Evolutionary conservation across 2,888 invertebrate genomes (phyloP).

Genomic region (Mesochorus sp.): DNA sequence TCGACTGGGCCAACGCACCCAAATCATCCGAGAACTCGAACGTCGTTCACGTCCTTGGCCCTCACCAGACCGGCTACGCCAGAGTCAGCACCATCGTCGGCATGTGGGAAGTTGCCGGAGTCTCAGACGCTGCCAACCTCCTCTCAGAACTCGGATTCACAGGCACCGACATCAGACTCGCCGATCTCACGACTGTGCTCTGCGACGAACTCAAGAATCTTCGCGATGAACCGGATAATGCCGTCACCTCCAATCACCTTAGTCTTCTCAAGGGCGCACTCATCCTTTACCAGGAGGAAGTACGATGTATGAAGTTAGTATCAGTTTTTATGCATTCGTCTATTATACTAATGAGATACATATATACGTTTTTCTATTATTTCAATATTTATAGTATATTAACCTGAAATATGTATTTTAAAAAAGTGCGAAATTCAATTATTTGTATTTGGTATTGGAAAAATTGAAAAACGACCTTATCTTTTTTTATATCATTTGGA

Average conservation of each 20-base stretch:
- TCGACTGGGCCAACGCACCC: constrained; percentile 70
- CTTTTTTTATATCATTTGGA: no score
- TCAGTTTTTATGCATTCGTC: no score
- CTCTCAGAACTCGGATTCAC: constrained; percentile 88
- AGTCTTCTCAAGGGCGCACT: constrained; percentile 86
- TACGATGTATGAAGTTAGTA: constrained; percentile 85
- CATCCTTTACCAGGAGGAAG: constrained; percentile 87
- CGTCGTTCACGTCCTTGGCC: constrained; percentile 65
- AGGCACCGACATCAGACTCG: constrained; percentile 84
- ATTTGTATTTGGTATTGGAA: no score
- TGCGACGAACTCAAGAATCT: constrained; percentile 86
- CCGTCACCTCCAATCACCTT: constrained; percentile 81
- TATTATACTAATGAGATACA: no score
- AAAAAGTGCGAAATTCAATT: no score
- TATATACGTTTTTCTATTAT: no score
- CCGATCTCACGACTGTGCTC: constrained; percentile 86
- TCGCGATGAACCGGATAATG: constrained; percentile 79
- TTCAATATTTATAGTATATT: no score
- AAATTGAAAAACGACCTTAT: no score
- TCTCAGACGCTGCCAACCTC: constrained; percentile 86
- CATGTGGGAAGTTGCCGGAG: constrained; percentile 89
- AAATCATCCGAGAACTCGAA: constrained; percentile 63
- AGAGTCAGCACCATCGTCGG: constrained; percentile 84
- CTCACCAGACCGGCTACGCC: constrained; percentile 70
- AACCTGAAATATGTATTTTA: no score